Percentiles rank a stretch among this genome's conserved stretches.
Conservation (phyloP, 2,797 vertebrate genomes). For the Glyptemys insculpta region DNA sequence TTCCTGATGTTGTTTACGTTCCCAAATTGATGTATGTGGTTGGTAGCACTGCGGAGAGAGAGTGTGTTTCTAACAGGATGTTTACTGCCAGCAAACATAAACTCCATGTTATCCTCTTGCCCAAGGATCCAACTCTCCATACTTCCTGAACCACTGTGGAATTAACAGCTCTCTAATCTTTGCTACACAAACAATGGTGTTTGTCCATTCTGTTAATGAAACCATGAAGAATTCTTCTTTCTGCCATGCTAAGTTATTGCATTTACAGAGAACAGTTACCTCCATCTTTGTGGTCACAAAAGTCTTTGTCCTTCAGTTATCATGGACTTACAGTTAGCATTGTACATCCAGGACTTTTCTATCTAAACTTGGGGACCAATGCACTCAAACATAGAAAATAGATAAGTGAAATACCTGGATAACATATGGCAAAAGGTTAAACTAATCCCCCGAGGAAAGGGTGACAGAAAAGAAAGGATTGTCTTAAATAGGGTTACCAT, state of each 20-base stretch:
- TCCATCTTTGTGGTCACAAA: not conserved
- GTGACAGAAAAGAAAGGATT: not conserved
- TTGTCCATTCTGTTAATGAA: not conserved
- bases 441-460: not conserved
- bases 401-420: not conserved
- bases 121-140: not conserved
- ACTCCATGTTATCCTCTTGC: not conserved
- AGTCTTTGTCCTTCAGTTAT: too few species aligned
- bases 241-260: rapidly evolving
- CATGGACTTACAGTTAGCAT: not conserved
- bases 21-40: rapidly evolving
- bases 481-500: too few species aligned
- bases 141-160: not conserved
- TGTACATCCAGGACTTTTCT: not conserved
- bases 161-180: not conserved
- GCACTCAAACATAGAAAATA: not conserved
- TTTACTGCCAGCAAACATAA: rapidly evolving
- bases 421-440: not conserved
- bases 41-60: not conserved
- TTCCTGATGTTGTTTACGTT: not conserved
- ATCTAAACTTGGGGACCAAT: not conserved
- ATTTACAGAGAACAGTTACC: not conserved
- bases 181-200: not conserved
- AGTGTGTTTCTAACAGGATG: rapidly evolving
- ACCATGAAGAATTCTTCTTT: not conserved